These are phyloP conservation scores for Ochotona princeps DNA, from an alignment of 2,113 vertebrate genomes.

Conservation along the genomic window DNA sequence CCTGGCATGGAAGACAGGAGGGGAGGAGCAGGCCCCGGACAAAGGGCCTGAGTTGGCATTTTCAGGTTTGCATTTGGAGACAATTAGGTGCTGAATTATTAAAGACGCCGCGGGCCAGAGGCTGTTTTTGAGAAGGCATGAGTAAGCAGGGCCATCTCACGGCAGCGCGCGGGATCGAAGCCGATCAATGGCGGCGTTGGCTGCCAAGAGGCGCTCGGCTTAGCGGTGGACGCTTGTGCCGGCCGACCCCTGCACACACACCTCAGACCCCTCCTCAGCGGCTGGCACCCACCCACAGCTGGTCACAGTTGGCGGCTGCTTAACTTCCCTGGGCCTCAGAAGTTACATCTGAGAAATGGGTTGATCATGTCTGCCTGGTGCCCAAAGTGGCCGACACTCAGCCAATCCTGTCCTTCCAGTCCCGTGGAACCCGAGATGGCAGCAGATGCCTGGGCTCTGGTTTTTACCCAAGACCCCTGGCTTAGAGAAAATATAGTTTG, in stretches of 20 bases:
- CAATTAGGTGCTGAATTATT: constrained; percentile 85
- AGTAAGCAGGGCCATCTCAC: constrained; percentile 87
- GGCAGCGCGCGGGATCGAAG: constrained; percentile 80
- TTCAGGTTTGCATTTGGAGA: constrained; percentile 75
- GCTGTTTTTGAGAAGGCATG: constrained; percentile 87
- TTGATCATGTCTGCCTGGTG: not conserved
- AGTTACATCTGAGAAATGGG: not conserved
- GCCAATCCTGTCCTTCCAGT: not conserved
- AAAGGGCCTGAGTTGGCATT: constrained; percentile 73
- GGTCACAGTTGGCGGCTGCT: not conserved
- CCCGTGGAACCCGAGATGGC: not conserved
- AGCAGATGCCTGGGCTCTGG: not conserved
- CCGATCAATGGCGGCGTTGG: constrained; percentile 82
- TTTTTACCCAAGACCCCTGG: not conserved
- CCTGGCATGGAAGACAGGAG: not conserved
- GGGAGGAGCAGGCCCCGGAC: not conserved
- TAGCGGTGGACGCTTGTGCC: constrained; percentile 62
- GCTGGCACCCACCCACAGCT: not conserved
- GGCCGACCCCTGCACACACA: not conserved
- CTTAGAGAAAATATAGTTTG: not conserved
- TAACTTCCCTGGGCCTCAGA: not conserved
- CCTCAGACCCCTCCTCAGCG: fast-evolving
- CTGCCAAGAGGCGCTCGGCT: constrained; percentile 73
- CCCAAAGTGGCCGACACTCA: fast-evolving
- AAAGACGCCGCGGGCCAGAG: constrained; percentile 76